Evolutionary conservation across 2,888 invertebrate genomes (phyloP), one percentile per base, ranked within the genome.

Genomic region (Eilema griseolum): DNA sequence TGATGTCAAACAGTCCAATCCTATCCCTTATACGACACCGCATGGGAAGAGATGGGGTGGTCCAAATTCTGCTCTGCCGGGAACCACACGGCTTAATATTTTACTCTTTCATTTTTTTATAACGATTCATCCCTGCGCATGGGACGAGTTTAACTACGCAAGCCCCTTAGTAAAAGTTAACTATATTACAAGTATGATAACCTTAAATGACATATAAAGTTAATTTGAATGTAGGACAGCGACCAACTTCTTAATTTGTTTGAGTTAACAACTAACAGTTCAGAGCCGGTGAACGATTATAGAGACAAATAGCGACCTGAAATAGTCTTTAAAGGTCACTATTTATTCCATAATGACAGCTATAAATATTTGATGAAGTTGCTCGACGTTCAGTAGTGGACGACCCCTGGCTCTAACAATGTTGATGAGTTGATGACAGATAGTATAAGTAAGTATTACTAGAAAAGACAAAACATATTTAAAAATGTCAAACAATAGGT

Each of bases 241-340:
- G 52, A 52, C n/a, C n/a, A 52, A n/a, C 20, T 52, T 52, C 52
- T 52, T n/a, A 52, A n/a, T 52, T 52, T n/a, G 20, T 52, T 52
- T 52, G 52, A 52, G n/a, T 52, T 52, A 20, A 0, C n/a, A n/a
- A 52, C n/a, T 52, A 20, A 52, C n/a, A 52, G 52, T 52, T 52
- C 20, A 52, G n/a, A 52, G 10, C 52, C 52, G 52, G 46, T 46
- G 46, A 46, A 46, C 46, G 20, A 52, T 52, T 52, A 52, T 52
- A 3, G n/a, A 52, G 26, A 28, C 59, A 59, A 59, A 59, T 59
- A 59, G 16, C 28, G 59, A 7, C 59, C 59, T 59, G 7, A 26
- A 26, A 24, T 28, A 59, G 26, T 26, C 5, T 79, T 69, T 76
- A 73, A 63, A 65, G 76, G 68, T 79, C 59, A 28, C 59, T 59